Evolutionary conservation across 2,888 invertebrate genomes (phyloP), one percentile per base, ranked within the genome.

Genomic region (Meliscaeva auricollis): DNA sequence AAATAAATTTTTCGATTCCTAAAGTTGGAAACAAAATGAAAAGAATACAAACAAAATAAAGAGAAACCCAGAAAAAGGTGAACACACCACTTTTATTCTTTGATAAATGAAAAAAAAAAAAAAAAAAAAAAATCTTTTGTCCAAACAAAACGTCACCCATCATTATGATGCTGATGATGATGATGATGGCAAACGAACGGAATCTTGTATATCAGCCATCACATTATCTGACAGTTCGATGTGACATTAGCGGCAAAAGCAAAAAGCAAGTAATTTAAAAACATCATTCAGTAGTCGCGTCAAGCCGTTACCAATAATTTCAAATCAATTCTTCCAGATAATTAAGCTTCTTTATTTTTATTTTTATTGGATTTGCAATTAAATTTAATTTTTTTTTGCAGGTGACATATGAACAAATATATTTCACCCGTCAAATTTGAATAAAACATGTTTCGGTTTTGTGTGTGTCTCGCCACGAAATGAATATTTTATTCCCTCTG

Each of bases 261-360:
- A 68, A 50, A 38, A 38, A 62, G 54, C 52, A 76, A 82, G 66
- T 38, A n/a, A 46, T 73, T 6, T n/a, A 44, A 64, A 30, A 48
- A 35, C 72, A 82, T 62, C 74, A 84, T 75, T 72, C 85, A 69
- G 85, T 85, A 85, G 85, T 85, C 85, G 73, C 44, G 60, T 41
- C 17, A 7, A 30, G 11, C 26, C 62, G 64, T 48, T 58, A 75
- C 38, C 82, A 73, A 66, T 54, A 72, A 56, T 64, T 72, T 76
- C 54, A 13, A 20, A 80, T 38, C 54, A 68, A 81, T 73, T 85
- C 73, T 73, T 52, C 38, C 35, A 76, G 73, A 76, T 81, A 81
- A 85, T 85, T 85, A 77, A 85, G 85, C 85, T 85, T 80, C 80
- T 85, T 85, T 85, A 83, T 77, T 69, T 66, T 46, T 72, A 82